Evolutionary conservation across 2,888 invertebrate genomes (phyloP).

Genomic region (Polyommatus iphigenia): DNA sequence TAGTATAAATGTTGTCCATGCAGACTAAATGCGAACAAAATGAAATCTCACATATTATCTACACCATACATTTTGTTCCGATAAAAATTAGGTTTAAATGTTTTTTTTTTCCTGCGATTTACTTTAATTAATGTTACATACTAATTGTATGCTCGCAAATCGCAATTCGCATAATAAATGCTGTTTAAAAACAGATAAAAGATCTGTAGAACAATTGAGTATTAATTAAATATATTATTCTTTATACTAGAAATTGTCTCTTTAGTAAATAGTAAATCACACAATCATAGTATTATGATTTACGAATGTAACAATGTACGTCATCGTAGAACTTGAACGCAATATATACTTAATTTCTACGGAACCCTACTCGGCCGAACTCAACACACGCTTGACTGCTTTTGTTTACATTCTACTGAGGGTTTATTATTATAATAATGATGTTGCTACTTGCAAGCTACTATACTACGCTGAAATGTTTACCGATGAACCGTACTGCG

Average conservation of each 20-base stretch:
- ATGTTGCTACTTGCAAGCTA: too few species aligned
- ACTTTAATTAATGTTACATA: too few species aligned
- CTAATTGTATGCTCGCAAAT: not conserved
- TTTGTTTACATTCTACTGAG: not conserved
- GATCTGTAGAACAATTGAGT: not conserved
- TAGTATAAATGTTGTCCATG: too few species aligned
- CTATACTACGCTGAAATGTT: too few species aligned
- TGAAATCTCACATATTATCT: not conserved
- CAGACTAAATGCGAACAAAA: not conserved
- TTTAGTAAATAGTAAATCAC: too few species aligned
- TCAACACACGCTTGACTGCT: not conserved
- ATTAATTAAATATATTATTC: too few species aligned
- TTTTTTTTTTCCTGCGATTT: not conserved
- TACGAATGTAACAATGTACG: too few species aligned
- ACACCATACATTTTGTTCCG: not conserved
- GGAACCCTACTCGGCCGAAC: not conserved
- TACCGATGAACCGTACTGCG: too few species aligned
- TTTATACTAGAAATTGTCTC: too few species aligned
- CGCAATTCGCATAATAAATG: not conserved
- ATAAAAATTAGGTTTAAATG: too few species aligned
- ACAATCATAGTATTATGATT: too few species aligned
- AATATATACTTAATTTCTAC: not conserved
- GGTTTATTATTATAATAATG: not conserved
- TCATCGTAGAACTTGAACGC: too few species aligned
- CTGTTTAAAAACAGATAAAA: not conserved